These are phyloP conservation scores for Hippopotamyrus pictus DNA, from an alignment of 2,797 vertebrate genomes.

Conservation along the genomic window DNA sequence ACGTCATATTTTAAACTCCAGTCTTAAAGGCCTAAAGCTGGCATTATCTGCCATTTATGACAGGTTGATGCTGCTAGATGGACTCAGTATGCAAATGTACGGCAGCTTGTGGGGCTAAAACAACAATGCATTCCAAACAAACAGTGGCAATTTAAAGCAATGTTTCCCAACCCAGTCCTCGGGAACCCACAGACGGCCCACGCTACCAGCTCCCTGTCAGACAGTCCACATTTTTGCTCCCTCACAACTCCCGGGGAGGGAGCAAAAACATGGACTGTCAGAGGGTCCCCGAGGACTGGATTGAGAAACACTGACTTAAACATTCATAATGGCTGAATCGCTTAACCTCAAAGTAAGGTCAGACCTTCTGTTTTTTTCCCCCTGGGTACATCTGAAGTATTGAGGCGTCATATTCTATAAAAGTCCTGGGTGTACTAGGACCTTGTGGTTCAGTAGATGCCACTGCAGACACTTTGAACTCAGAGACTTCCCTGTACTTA, in stretches of 20 bases:
- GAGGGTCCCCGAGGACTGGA: neutral
- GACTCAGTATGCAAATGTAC: neutral
- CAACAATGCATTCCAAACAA: neutral
- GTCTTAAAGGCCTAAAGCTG: neutral
- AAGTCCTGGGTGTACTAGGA: neutral
- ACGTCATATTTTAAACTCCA: neutral
- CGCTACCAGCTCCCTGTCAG: neutral
- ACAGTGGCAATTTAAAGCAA: neutral
- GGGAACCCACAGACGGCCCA: neutral
- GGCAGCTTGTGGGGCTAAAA: neutral
- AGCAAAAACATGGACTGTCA: neutral
- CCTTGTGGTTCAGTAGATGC: neutral
- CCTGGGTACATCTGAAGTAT: neutral
- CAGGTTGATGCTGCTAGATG: neutral
- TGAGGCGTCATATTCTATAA: neutral
- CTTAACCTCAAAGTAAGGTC: neutral
- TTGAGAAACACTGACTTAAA: neutral
- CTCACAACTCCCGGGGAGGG: neutral
- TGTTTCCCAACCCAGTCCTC: neutral
- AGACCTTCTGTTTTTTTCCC: neutral
- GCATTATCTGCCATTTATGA: neutral
- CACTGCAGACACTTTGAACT: neutral
- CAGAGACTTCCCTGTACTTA: neutral
- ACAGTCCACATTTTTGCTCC: neutral
- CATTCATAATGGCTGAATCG: neutral